Evolutionary conservation across 2,113 vertebrate genomes (phyloP).

Genomic region (Rynchops niger): DNA sequence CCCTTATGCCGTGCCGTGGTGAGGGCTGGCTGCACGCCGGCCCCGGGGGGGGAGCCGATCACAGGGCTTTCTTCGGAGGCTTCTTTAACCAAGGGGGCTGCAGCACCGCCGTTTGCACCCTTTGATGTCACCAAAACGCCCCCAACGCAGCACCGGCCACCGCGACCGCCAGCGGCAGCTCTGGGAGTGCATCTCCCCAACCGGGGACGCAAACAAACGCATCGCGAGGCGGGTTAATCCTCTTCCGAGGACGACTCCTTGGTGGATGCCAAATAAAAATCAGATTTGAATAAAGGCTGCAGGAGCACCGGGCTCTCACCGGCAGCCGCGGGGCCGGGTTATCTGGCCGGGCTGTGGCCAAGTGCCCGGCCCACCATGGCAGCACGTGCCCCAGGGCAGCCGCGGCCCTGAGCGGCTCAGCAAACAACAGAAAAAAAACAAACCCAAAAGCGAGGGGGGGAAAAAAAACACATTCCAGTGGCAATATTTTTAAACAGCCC

Average conservation of each 20-base stretch:
- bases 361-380: neutral
- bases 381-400: neutral
- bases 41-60: neutral
- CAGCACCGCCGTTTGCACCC: fast-evolving
- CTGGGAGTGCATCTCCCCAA: neutral
- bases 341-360: neutral
- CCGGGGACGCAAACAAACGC: neutral
- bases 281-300: neutral
- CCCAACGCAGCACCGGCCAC: fast-evolving
- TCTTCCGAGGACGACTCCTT: neutral
- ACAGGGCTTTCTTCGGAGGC: neutral
- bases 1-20: neutral
- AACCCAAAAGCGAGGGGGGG: fast-evolving
- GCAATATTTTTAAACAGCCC: neutral
- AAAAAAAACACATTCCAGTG: neutral
- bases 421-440: neutral
- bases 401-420: neutral
- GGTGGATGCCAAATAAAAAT: neutral
- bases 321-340: neutral
- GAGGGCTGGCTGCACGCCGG: neutral
- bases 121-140: neutral
- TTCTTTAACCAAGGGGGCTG: neutral
- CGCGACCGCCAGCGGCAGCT: neutral
- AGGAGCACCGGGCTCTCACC: neutral
- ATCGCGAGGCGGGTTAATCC: neutral